Conservation (phyloP, 2,797 vertebrate species). For the Pangasius macronema region DNA sequence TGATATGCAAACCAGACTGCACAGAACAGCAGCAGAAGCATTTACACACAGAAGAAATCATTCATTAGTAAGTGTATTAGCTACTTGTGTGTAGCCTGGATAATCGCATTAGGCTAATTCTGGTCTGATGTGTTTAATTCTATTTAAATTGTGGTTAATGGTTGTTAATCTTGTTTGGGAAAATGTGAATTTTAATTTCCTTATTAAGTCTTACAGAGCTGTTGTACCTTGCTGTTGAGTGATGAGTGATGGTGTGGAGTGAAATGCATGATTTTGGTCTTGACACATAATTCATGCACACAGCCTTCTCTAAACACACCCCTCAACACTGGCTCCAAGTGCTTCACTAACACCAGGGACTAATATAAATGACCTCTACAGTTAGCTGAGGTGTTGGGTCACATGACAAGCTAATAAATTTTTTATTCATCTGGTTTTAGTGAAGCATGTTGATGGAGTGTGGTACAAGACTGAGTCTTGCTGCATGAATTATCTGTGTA, state of each 20-base stretch:
- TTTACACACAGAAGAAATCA: constrained; percentile 57
- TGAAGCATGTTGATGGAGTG: constrained; percentile 62
- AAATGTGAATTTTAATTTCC: constrained; percentile 29
- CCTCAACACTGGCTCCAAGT: constrained; percentile 45
- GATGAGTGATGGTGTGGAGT: constrained; percentile 60
- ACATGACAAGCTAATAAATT: background rate
- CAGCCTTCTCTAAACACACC: constrained; percentile 58
- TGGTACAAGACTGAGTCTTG: constrained; percentile 58
- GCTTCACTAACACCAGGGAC: constrained; percentile 58
- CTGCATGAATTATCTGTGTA: constrained; percentile 69
- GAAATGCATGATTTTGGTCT: constrained; percentile 64
- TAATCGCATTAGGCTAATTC: constrained; percentile 39
- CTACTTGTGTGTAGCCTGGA: constrained; percentile 37
- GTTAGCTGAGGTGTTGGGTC: no score
- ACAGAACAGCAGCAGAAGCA: constrained; percentile 63
- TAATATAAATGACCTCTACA: background rate
- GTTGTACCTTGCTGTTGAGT: constrained; percentile 36
- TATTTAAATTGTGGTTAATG: constrained; percentile 46
- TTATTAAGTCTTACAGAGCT: constrained; percentile 26
- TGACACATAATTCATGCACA: constrained; percentile 68
- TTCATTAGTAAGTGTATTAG: constrained; percentile 67
- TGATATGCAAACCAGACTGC: constrained; percentile 61
- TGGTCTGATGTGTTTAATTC: constrained; percentile 29
- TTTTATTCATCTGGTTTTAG: constrained; percentile 60
- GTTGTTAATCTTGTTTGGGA: constrained; percentile 15